These are phyloP conservation scores for Drosophila nebulosa DNA, from an alignment of 1,140 invertebrate genomes.

Conservation along the genomic window DNA sequence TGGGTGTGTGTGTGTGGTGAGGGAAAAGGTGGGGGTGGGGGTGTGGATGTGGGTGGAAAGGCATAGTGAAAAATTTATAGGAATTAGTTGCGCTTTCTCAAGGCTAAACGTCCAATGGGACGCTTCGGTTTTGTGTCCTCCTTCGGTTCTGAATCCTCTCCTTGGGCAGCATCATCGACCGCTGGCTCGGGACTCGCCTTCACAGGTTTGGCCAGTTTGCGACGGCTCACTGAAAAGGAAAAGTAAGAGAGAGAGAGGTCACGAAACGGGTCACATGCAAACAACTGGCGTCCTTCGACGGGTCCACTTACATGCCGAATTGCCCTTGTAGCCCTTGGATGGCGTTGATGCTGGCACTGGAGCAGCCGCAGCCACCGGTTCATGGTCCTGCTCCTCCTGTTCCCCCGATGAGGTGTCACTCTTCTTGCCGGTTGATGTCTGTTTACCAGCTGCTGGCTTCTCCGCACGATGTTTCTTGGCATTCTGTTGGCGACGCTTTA, in stretches of 20 bases:
- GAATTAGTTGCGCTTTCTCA: constrained; percentile 72
- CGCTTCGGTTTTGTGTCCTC: constrained; percentile 73
- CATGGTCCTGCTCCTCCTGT: constrained; percentile 59
- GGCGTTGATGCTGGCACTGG: constrained; percentile 49
- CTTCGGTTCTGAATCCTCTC: constrained; percentile 74
- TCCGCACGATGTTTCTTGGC: constrained; percentile 81
- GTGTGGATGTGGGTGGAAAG: not conserved
- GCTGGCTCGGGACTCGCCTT: constrained; percentile 62
- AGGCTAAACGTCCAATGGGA: constrained; percentile 60
- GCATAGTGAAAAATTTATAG: not conserved
- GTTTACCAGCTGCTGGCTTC: constrained; percentile 67
- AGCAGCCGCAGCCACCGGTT: constrained; percentile 44
- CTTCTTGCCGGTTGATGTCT: constrained; percentile 54
- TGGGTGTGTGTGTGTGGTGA: constrained; percentile 10
- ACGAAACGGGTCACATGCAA: not conserved
- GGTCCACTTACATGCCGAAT: constrained; percentile 63
- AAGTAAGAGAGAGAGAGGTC: not conserved
- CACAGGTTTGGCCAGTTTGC: constrained; percentile 63
- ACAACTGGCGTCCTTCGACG: not conserved
- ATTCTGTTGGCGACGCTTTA: constrained; percentile 84
- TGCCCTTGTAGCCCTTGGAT: constrained; percentile 68
- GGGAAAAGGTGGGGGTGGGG: not conserved
- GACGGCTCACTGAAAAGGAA: constrained; percentile 53
- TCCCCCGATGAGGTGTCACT: constrained; percentile 38
- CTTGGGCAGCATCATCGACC: constrained; percentile 56